Evolutionary conservation across 2,888 invertebrate genomes (phyloP).

Genomic region (Arrhopalites spinosus): DNA sequence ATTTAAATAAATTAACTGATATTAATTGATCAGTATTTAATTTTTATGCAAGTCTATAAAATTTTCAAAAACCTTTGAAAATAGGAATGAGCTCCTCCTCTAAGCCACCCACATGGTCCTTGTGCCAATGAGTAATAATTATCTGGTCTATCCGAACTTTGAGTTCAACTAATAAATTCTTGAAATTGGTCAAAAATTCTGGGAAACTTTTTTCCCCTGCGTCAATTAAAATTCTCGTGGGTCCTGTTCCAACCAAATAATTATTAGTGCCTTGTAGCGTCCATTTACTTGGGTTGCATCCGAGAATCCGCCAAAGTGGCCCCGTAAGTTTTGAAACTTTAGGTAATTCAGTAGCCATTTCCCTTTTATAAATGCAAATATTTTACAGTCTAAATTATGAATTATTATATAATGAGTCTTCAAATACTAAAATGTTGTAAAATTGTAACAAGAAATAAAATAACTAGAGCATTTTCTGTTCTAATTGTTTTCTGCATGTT

Average conservation of each 20-base stretch:
- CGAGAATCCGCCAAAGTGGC: conserved; percentile 83
- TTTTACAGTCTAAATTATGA: too few species aligned
- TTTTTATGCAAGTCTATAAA: background rate
- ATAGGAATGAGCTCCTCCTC: conserved; percentile 63
- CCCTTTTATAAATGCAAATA: too few species aligned
- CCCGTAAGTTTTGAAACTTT: conserved; percentile 78
- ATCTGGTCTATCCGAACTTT: conserved; percentile 79
- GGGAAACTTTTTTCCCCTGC: conserved; percentile 81
- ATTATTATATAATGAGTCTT: too few species aligned
- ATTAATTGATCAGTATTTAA: background rate
- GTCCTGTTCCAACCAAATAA: conserved; percentile 90
- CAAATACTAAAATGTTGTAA: too few species aligned
- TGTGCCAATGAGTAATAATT: conserved; percentile 94
- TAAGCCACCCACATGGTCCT: conserved; percentile 92
- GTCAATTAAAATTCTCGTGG: conserved; percentile 87
- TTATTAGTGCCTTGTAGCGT: conserved; percentile 99
- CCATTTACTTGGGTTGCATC: conserved; percentile 94
- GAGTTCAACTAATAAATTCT: conserved; percentile 72
- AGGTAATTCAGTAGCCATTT: conserved; percentile 66
- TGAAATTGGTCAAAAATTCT: conserved; percentile 77
- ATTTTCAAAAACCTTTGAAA: conserved; percentile 35
- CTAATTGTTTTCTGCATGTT: too few species aligned
- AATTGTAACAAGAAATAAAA: too few species aligned
- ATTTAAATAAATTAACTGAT: background rate
- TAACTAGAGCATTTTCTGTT: too few species aligned